Percentiles rank a stretch among this genome's conserved stretches.
Evolutionary conservation across 2,888 invertebrate genomes (phyloP).

Genomic region (Timema podura): DNA sequence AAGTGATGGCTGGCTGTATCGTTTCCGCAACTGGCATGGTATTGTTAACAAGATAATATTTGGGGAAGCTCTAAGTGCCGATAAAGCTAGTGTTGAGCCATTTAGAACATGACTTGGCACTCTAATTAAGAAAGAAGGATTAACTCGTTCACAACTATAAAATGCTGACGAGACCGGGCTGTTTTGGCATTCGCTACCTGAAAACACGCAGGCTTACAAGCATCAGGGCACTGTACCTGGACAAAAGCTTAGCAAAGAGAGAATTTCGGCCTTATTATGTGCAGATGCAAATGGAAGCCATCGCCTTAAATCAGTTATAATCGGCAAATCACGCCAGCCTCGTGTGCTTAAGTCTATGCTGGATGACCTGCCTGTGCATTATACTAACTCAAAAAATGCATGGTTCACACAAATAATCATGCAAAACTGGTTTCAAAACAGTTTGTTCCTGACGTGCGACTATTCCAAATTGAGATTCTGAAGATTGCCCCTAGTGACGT

Average conservation of each 20-base stretch:
- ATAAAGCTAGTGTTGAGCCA: constrained; percentile 7
- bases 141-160: background rate
- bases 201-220: constrained; percentile 4
- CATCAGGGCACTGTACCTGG: too few relatives aligned
- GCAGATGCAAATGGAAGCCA: constrained; percentile 14
- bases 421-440: background rate
- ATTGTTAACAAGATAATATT: background rate
- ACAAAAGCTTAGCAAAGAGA: constrained; percentile 8
- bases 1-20: constrained; percentile 17
- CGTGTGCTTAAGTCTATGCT: background rate
- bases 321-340: constrained; percentile 2
- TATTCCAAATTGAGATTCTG: background rate
- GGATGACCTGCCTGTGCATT: constrained; percentile 1
- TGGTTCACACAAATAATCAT: constrained; percentile 10
- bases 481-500: constrained; percentile 2
- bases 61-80: background rate
- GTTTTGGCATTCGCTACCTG: background rate
- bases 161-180: background rate
- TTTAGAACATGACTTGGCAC: background rate
- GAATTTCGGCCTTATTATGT: background rate
- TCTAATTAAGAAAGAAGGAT: background rate
- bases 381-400: constrained; percentile 8
- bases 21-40: background rate
- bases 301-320: background rate
- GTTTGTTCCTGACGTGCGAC: background rate